phyloP scores from a whole-genome alignment of 2,888 invertebrate species.

The Cephonodes hylas region DNA sequence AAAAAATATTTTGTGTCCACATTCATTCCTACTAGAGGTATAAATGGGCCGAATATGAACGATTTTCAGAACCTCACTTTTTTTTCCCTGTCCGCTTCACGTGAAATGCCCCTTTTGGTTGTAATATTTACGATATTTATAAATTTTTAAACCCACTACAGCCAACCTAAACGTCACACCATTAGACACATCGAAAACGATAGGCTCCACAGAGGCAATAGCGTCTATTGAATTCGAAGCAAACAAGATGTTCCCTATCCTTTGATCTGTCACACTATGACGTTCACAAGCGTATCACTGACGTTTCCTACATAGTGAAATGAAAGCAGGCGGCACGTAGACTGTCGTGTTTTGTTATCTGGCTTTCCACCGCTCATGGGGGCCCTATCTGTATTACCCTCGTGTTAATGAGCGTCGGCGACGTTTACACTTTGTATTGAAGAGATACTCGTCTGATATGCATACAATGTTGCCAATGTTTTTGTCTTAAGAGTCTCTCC shows the following conservation, averaged over 20 bases:
- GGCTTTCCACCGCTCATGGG: constrained; percentile 18
- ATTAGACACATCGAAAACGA: neutral
- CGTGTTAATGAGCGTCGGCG: constrained; percentile 16
- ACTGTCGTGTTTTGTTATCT: constrained; percentile 29
- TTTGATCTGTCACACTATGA: neutral
- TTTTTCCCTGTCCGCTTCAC: too few relatives aligned
- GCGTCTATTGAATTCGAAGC: neutral
- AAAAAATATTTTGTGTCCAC: too few relatives aligned
- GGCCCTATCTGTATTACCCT: constrained; percentile 23
- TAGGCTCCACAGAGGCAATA: neutral
- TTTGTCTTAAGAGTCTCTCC: too few relatives aligned
- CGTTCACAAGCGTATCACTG: neutral
- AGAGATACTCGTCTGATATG: neutral
- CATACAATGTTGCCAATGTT: constrained; percentile 8
- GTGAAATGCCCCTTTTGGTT: too few relatives aligned
- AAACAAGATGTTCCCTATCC: neutral
- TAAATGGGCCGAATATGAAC: too few relatives aligned
- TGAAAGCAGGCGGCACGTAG: neutral
- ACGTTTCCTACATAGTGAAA: constrained; percentile 1
- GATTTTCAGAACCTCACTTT: too few relatives aligned
- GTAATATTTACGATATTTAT: neutral
- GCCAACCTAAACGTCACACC: neutral
- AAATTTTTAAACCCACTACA: neutral
- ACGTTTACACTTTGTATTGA: constrained; percentile 10
- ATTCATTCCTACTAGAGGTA: too few relatives aligned